Evolutionary conservation across 1,140 invertebrate genomes (phyloP).

Genomic region (Apis cerana): DNA sequence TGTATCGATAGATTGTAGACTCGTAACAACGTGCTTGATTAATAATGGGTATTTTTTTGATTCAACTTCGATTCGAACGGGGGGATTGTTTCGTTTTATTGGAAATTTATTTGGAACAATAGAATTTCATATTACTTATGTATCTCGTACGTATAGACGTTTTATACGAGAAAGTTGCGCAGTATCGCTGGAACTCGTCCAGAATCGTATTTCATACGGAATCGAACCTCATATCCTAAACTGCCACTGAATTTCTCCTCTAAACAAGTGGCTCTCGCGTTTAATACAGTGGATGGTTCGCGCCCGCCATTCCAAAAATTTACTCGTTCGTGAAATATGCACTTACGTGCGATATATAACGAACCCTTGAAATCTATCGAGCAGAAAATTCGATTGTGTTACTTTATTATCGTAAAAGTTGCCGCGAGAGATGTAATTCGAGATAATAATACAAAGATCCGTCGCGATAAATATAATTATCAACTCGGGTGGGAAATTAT

Average conservation of each 20-base stretch:
- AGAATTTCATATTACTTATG: background rate
- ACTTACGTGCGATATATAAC: background rate
- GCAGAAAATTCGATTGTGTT: background rate
- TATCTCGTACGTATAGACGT: background rate
- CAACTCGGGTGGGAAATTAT: too few relatives aligned
- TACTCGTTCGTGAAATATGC: background rate
- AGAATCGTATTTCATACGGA: constrained; percentile 13
- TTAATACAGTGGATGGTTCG: background rate
- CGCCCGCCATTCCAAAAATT: background rate
- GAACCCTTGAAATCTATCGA: background rate
- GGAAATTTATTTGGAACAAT: background rate
- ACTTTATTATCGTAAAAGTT: too few relatives aligned
- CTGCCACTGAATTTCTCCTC: constrained; percentile 16
- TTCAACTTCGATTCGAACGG: background rate
- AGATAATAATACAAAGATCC: too few relatives aligned
- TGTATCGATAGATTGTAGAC: too few relatives aligned
- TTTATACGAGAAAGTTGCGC: background rate
- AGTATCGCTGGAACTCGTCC: background rate
- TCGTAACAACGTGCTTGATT: too few relatives aligned
- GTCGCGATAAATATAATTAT: too few relatives aligned
- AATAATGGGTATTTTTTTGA: too few relatives aligned
- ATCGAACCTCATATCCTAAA: constrained; percentile 20
- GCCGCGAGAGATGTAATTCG: too few relatives aligned
- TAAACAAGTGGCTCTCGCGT: background rate
- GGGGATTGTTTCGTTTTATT: background rate